Conservation (phyloP, 2,797 vertebrate genomes). For the Microctenopoma stevenorrisi region DNA sequence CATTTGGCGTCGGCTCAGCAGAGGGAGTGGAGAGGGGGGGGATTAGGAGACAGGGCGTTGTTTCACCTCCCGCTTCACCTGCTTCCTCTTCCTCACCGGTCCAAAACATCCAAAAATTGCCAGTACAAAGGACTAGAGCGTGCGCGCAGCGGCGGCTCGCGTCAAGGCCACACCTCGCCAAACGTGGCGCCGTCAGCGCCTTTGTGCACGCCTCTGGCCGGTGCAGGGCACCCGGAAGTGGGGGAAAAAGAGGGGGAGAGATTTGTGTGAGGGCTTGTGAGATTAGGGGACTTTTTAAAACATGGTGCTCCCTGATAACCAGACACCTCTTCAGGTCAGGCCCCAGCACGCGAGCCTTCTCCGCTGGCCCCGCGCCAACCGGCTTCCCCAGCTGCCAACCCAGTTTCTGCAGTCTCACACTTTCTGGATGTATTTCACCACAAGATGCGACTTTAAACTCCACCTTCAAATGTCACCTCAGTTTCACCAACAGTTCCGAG, state of each 20-base stretch:
- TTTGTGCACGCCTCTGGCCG: constrained; percentile 71
- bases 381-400: constrained; percentile 29
- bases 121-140: constrained; percentile 83
- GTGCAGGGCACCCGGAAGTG: constrained; percentile 71
- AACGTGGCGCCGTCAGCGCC: constrained; percentile 66
- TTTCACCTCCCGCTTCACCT: constrained; percentile 70
- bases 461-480: not conserved
- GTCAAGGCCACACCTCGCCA: constrained; percentile 73
- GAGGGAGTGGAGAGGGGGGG: constrained; percentile 59
- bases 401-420: constrained; percentile 20
- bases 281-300: constrained; percentile 46
- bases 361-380: constrained; percentile 41
- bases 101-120: constrained; percentile 72
- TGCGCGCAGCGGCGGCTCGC: constrained; percentile 60
- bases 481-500: constrained; percentile 14
- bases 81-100: constrained; percentile 64
- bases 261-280: constrained; percentile 59
- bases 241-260: constrained; percentile 41
- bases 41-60: constrained; percentile 80
- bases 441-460: constrained; percentile 15
- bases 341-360: constrained; percentile 13
- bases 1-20: constrained; percentile 63
- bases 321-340: constrained; percentile 11
- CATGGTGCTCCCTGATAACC: constrained; percentile 29
- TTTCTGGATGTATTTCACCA: constrained; percentile 57